Base-by-base conservation (phyloP, 2,797 vertebrate species). In the Garrulus glandarius region DNA sequence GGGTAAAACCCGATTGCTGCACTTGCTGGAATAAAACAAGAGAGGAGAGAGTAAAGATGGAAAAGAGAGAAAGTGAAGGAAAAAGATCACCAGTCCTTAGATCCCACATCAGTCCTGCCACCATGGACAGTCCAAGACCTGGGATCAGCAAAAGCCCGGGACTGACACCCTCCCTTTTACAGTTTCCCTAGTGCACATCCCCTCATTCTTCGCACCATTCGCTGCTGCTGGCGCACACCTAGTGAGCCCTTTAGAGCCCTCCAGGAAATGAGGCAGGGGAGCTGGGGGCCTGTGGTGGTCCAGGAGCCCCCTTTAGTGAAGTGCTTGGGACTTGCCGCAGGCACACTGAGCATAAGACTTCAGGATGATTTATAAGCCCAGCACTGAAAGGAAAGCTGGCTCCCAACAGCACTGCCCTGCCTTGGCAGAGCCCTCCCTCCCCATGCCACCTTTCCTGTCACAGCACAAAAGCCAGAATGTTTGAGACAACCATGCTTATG, bases 151-250 rank as follows among this genome's bases (percentile, higher is more conserved):
- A 17, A 52, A 34, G 57, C 65, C 29, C 1, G 1, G 44, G 21
- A 17, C 16, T 1, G 2, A 43, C 16, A 5, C 32, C 3, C n/a
- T 57, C 65, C 50, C n/a, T 77, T 30, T 23, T 8, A 34, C n/a
- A 18, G 23, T 11, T 70, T n/a, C 56, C 43, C 43, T 1, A 9
- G 56, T 2, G 37, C 3, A n/a, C 29, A 21, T 9, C 12, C 23
- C 57, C 18, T 50, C 21, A 3, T 20, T 26, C 57, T 23, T 39
- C 1, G 0, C 0, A 1, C n/a, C 79, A 22, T 7, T 24, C 34
- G n/a, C 57, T 8, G 15, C 44, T 27, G 24, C 34, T 34, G 15
- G 39, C 6, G 4, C 57, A 52, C 0, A 0, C 1, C 3, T 30
- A 32, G 43, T 12, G 44, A 26, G 11, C 26, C n/a, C 65, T 13